Evolutionary conservation across 2,797 vertebrate species (phyloP), one percentile per base, ranked within the genome.

Genomic region (Lycodopsis pacificus): DNA sequence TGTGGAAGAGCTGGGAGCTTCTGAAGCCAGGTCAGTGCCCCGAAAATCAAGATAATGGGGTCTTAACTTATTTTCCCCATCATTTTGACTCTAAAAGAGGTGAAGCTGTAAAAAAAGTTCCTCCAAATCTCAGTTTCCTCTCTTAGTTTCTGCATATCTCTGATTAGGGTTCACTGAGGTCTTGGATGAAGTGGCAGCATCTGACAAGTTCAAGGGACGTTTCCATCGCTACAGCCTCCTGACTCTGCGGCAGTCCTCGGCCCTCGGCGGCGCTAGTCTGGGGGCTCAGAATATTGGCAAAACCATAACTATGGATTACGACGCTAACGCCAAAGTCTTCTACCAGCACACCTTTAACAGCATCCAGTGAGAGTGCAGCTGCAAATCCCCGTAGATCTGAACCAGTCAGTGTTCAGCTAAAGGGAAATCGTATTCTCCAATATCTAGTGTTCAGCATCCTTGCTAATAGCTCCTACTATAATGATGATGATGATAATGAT

Each of bases 1-100:
- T 99, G 79, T 99, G 98, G 98, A 96, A 94, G 49, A 99, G 98
- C 94, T 99, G 98, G 98, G 92, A 97, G 15, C 90, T 96, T 11
- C 88, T 99, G 86, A 95, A 89, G 84, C 84, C 91, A 48, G 97
- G 97, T 97, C 81, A 85, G 94, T 83, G 19, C 27, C 46, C 14
- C n/a, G 48, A 3, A 8, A 1, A 34, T 36, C 19, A 5, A 2
- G 0, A 71, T 48, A 44, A 27, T 0, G 2, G 11, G 2, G 0
- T 1, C 38, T 1, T 14, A 27, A 54, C 0, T 30, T 1, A 7
- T 32, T 64, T 32, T 22, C 3, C 15, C 15, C 32, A 12, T 53
- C 4, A 27, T 36, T 48, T 25, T 49, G 1, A 64, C 19, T 8
- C 4, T 7, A 8, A 62, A 19, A 44, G 3, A 25, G 11, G 5